Evolutionary conservation across 2,888 invertebrate genomes (phyloP).

Genomic region (Hesperia comma): DNA sequence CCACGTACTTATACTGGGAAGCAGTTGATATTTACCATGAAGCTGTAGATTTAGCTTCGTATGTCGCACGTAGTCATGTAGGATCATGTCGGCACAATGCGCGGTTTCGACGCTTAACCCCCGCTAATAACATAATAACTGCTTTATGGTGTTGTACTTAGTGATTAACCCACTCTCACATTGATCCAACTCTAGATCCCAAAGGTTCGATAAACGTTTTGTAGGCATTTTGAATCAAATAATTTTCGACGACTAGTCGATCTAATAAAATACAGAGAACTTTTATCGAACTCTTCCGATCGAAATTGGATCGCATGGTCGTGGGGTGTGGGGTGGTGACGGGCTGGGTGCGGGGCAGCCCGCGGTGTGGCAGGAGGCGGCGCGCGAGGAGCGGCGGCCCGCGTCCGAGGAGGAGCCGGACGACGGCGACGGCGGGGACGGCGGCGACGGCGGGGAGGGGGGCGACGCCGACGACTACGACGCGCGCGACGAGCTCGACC

Average conservation of each 20-base stretch:
- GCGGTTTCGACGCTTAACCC: too few species aligned
- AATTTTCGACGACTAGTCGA: too few species aligned
- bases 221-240: too few species aligned
- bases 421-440: slow-evolving; percentile 44
- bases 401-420: slow-evolving; percentile 42
- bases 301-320: slow-evolving; percentile 38
- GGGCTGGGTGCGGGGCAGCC: slow-evolving; percentile 46
- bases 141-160: not conserved
- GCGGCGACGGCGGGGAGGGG: slow-evolving; percentile 47
- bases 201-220: not conserved
- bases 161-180: slow-evolving; percentile 2
- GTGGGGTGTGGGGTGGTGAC: slow-evolving; percentile 40
- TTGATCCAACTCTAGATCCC: not conserved
- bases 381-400: slow-evolving; percentile 49
- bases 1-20: too few species aligned
- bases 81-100: not conserved
- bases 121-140: not conserved
- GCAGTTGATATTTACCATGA: too few species aligned
- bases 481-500: slow-evolving; percentile 61
- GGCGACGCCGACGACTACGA: slow-evolving; percentile 53
- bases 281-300: slow-evolving; percentile 14
- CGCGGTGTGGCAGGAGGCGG: slow-evolving; percentile 52
- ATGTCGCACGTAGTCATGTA: not conserved
- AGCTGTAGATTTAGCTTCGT: too few species aligned
- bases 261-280: not conserved